Evolutionary conservation across 2,113 vertebrate species (phyloP).

Genomic region (Meles meles): DNA sequence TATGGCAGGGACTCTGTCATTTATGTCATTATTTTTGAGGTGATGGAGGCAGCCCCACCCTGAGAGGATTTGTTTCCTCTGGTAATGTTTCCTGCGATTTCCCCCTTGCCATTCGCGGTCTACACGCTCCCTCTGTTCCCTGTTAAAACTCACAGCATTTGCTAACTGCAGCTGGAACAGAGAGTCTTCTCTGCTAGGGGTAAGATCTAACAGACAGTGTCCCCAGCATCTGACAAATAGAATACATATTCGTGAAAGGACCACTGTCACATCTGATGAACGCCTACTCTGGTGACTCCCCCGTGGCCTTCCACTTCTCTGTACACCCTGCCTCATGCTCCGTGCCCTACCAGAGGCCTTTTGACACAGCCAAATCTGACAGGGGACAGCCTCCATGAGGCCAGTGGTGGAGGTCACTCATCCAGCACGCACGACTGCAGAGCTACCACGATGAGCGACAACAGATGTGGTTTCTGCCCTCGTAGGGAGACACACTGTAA

Average conservation of each 20-base stretch:
- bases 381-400: neutral
- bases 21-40: neutral
- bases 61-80: neutral
- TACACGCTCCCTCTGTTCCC: rapidly evolving
- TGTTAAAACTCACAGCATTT: neutral
- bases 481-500: neutral
- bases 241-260: too few species aligned
- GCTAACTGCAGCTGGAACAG: neutral
- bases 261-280: neutral
- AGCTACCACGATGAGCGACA: neutral
- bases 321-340: rapidly evolving
- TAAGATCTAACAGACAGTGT: neutral
- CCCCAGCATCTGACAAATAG: rapidly evolving
- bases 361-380: too few species aligned
- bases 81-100: neutral
- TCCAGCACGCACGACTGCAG: neutral
- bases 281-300: rapidly evolving
- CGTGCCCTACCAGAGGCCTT: too few species aligned
- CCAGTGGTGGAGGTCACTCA: neutral
- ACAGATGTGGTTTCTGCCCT: neutral
- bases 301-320: rapidly evolving
- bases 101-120: neutral
- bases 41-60: too few species aligned
- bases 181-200: neutral
- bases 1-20: neutral